Evolutionary conservation across 92 coral and sea anemone species (phyloP).

Genomic region (Palythoa caribaeorum): DNA sequence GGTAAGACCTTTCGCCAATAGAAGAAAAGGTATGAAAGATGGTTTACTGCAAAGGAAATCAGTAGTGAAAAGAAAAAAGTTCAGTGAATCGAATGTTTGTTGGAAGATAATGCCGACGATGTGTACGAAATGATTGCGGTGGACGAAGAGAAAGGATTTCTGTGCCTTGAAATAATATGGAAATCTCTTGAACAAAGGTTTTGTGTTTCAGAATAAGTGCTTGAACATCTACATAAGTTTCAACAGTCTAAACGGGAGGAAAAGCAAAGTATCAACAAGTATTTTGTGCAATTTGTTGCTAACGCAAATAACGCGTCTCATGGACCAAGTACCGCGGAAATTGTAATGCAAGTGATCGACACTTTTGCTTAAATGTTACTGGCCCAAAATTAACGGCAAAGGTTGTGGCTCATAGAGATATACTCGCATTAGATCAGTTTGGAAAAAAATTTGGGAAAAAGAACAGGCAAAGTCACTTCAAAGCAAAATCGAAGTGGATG

Average conservation of each 20-base stretch:
- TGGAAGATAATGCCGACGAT: slow-evolving; percentile 41
- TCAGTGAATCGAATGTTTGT: slow-evolving; percentile 19
- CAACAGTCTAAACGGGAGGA: background rate
- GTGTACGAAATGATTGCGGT: slow-evolving; percentile 43
- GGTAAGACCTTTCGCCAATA: background rate
- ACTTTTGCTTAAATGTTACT: slow-evolving; percentile 11
- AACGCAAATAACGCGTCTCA: slow-evolving; percentile 39
- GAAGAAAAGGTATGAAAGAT: background rate
- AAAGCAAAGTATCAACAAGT: background rate
- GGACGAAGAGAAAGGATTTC: slow-evolving; percentile 6
- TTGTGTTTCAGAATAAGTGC: slow-evolving; percentile 3
- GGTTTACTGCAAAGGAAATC: background rate
- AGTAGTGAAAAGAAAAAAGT: background rate
- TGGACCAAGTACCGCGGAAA: slow-evolving; percentile 12
- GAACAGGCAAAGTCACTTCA: slow-evolving; percentile 41
- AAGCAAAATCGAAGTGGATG: slow-evolving; percentile 15
- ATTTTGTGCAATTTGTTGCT: slow-evolving; percentile 34
- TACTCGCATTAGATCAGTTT: slow-evolving; percentile 27
- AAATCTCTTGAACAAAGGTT: slow-evolving; percentile 20
- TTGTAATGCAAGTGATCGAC: slow-evolving; percentile 20
- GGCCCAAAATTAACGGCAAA: slow-evolving; percentile 15
- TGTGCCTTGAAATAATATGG: background rate
- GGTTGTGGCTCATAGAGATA: background rate
- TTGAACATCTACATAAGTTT: slow-evolving; percentile 33
- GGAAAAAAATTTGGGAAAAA: slow-evolving; percentile 32